Evolutionary conservation across 30 jellyfish, hydroid and myxozoan genomes (phyloP).

Genomic region (Haliclystus octoradiatus): DNA sequence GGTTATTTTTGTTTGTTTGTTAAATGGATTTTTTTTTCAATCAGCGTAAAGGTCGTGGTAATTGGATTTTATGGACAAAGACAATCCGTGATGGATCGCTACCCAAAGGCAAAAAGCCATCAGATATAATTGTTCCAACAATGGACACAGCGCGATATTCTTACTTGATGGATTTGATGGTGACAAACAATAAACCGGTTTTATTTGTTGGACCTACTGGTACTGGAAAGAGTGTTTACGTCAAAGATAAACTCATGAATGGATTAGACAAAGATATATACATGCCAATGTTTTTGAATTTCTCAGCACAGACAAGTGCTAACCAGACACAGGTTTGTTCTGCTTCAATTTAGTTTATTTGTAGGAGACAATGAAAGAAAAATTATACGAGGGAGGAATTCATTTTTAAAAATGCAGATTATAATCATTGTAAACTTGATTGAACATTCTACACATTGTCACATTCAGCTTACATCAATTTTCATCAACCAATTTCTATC

Average conservation of each 20-base stretch:
- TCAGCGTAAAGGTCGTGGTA: slow-evolving; percentile 98
- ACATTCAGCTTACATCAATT: no score
- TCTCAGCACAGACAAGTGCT: slow-evolving; percentile 97
- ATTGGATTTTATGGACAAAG: slow-evolving; percentile 86
- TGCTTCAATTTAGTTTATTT: no score
- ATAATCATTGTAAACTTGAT: no score
- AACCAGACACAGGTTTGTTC: slow-evolving; percentile 81
- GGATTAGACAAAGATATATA: slow-evolving; percentile 64
- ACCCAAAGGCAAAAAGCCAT: slow-evolving; percentile 64
- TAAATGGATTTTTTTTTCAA: not conserved
- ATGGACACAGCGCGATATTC: slow-evolving; percentile 98
- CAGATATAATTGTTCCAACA: slow-evolving; percentile 88
- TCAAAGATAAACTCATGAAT: slow-evolving; percentile 81
- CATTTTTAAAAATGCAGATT: no score
- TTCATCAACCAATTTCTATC: no score
- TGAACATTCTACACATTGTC: no score
- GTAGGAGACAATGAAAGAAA: no score
- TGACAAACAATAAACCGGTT: slow-evolving; percentile 59
- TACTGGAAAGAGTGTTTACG: slow-evolving; percentile 93
- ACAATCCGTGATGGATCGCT: slow-evolving; percentile 69
- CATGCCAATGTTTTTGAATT: slow-evolving; percentile 81
- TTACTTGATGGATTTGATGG: slow-evolving; percentile 73
- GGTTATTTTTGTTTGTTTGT: no score
- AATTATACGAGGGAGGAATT: no score
- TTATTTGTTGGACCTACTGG: slow-evolving; percentile 96